Base-by-base conservation (phyloP, 2,888 invertebrate species). In the Caenorhabditis sp. region DNA sequence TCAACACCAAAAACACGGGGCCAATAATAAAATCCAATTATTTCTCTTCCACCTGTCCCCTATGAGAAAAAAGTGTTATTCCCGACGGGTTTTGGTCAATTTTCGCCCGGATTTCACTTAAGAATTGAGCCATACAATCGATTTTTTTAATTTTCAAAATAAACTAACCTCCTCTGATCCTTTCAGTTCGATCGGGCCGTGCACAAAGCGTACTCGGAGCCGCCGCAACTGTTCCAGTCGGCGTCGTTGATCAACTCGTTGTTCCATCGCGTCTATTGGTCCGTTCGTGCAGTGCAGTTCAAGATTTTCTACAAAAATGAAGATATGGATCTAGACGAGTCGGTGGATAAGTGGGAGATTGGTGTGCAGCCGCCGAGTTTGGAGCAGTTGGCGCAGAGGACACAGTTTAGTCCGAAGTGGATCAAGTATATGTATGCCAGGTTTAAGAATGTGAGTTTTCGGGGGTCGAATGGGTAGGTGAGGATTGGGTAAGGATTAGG, bases 391-490 rank as follows among this genome's bases (percentile, higher is more conserved):
- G 76, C 79, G 11, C 22, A 64, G 32, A 61, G 40, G 28, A 83
- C 86, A 8, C 68, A 84, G 58, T 84, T 85, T 51, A 82, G 76
- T 58, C 71, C 82, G 15, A 76, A 80, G 79, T 90, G 88, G 89
- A 78, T 90, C 18, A 90, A 90, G 83, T 90, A 90, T 71, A 88
- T 88, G 87, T 90, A 90, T 65, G 85, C 83, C 0, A 70, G 77
- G 61, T 90, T 90, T 62, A 90, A 90, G 72, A 88, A 88, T 80
- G 89, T 90, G 44, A 82, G 87, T 83, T n/a, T n/a, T n/a, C n/a
- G n/a, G n/a, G n/a, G n/a, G n/a, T n/a, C n/a, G n/a, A n/a, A n/a
- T n/a, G n/a, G n/a, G n/a, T n/a, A n/a, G n/a, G n/a, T n/a, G n/a
- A n/a, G n/a, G n/a, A n/a, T n/a, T n/a, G n/a, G n/a, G n/a, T n/a